Percentiles rank a stretch among this genome's conserved stretches.
Conservation (phyloP, 2,797 vertebrate genomes). For the Acomys russatus region DNA sequence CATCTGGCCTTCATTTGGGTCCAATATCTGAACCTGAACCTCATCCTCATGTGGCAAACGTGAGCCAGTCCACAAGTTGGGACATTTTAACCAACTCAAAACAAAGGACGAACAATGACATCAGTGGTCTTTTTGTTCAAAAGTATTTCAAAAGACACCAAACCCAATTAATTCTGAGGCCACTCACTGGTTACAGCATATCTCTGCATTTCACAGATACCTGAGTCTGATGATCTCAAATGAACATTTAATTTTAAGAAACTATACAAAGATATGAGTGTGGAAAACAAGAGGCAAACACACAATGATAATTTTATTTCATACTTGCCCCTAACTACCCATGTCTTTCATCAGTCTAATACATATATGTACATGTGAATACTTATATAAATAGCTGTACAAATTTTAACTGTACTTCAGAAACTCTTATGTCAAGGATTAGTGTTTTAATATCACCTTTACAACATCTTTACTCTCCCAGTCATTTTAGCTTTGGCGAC, state of each 20-base stretch:
- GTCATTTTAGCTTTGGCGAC: conserved; percentile 56
- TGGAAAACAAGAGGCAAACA: conserved; percentile 48
- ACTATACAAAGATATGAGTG: background rate
- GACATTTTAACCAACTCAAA: conserved; percentile 55
- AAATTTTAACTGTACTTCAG: background rate
- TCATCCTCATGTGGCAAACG: no score
- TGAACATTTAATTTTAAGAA: conserved; percentile 46
- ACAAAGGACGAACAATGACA: background rate
- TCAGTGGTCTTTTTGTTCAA: conserved; percentile 19
- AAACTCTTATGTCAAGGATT: conserved; percentile 42
- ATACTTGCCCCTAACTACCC: background rate
- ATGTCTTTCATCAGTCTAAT: background rate
- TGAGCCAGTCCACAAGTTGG: background rate
- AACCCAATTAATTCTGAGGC: conserved; percentile 1
- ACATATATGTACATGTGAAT: background rate
- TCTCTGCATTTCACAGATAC: conserved; percentile 24
- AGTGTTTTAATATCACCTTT: conserved; percentile 51
- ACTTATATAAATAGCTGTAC: background rate
- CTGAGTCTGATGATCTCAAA: conserved; percentile 27
- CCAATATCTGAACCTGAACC: background rate
- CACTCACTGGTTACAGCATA: background rate
- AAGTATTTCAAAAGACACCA: conserved; percentile 44
- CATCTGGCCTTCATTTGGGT: background rate
- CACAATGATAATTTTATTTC: background rate
- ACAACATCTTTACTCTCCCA: conserved; percentile 29